Conservation (phyloP, 2,888 invertebrate genomes). For the Archips crataeganus region DNA sequence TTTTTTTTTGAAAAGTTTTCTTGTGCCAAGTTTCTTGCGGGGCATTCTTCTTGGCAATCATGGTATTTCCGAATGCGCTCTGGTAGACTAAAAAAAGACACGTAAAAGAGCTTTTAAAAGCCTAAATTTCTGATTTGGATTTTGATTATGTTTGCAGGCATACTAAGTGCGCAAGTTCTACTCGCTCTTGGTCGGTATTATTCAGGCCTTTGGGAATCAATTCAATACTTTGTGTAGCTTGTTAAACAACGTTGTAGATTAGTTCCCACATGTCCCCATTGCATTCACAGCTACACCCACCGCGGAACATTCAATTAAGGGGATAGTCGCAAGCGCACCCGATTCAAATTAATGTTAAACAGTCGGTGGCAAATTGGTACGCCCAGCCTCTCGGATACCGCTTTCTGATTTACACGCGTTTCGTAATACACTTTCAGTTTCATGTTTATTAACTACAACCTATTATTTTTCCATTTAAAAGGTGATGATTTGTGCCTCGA, state of each 20-base stretch:
- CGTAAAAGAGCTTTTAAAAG: too few relatives aligned
- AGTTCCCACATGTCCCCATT: slow-evolving; percentile 25
- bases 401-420: slow-evolving; percentile 54
- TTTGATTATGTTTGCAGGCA: too few relatives aligned
- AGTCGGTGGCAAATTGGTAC: slow-evolving; percentile 63
- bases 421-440: slow-evolving; percentile 50
- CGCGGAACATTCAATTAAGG: slow-evolving; percentile 57
- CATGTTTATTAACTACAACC: slow-evolving; percentile 42
- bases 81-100: too few relatives aligned
- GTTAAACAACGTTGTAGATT: slow-evolving; percentile 1
- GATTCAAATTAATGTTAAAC: slow-evolving; percentile 62
- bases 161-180: too few relatives aligned
- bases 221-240: not conserved
- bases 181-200: too few relatives aligned
- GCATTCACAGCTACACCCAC: slow-evolving; percentile 36
- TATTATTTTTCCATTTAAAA: slow-evolving; percentile 42
- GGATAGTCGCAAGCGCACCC: slow-evolving; percentile 49
- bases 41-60: too few relatives aligned
- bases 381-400: slow-evolving; percentile 50
- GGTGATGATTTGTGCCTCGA: slow-evolving; percentile 40
- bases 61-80: too few relatives aligned
- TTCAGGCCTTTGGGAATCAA: not conserved
- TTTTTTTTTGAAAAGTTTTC: too few relatives aligned
- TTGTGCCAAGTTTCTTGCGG: too few relatives aligned
- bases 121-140: too few relatives aligned